phyloP scores from a whole-genome alignment of 2,113 vertebrate species.

The Bagarius yarrelli region DNA sequence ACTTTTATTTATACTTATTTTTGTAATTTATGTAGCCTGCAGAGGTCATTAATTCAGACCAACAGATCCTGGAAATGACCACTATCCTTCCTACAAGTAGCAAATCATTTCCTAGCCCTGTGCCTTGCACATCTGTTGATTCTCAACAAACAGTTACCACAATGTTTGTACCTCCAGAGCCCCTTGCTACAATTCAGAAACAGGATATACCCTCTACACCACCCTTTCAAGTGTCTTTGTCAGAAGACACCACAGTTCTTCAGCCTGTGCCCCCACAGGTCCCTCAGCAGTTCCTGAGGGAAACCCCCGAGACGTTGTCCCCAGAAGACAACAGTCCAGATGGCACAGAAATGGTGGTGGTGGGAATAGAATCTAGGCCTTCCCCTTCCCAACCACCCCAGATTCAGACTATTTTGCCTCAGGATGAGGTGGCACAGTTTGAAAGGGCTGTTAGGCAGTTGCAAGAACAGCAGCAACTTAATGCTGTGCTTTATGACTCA shows the following conservation, averaged over 20 bases:
- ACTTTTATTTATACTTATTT: constrained; percentile 21
- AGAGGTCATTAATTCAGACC: constrained; percentile 80
- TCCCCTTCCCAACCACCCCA: constrained; percentile 78
- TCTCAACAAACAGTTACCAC: constrained; percentile 80
- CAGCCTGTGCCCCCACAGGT: constrained; percentile 84
- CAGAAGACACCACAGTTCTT: constrained; percentile 77
- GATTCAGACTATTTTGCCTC: constrained; percentile 78
- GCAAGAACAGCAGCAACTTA: constrained; percentile 78
- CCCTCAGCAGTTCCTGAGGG: constrained; percentile 80
- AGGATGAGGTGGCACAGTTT: constrained; percentile 84
- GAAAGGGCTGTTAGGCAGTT: constrained; percentile 91
- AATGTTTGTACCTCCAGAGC: constrained; percentile 78
- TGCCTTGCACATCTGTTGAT: constrained; percentile 83
- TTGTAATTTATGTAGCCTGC: constrained; percentile 67
- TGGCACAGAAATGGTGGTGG: constrained; percentile 62
- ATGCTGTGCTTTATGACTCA: constrained; percentile 73
- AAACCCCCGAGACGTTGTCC: constrained; percentile 78
- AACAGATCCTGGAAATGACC: constrained; percentile 81
- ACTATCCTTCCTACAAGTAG: constrained; percentile 70
- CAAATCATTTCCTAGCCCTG: constrained; percentile 79
- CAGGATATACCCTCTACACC: constrained; percentile 85
- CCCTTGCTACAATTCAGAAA: constrained; percentile 83
- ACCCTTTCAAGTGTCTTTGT: constrained; percentile 77
- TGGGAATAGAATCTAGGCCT: constrained; percentile 73
- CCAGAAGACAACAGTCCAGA: constrained; percentile 72